Percentiles rank a stretch among this genome's conserved stretches.
Evolutionary conservation across 2,888 invertebrate genomes (phyloP).

Genomic region (Ypsolopha sequella): DNA sequence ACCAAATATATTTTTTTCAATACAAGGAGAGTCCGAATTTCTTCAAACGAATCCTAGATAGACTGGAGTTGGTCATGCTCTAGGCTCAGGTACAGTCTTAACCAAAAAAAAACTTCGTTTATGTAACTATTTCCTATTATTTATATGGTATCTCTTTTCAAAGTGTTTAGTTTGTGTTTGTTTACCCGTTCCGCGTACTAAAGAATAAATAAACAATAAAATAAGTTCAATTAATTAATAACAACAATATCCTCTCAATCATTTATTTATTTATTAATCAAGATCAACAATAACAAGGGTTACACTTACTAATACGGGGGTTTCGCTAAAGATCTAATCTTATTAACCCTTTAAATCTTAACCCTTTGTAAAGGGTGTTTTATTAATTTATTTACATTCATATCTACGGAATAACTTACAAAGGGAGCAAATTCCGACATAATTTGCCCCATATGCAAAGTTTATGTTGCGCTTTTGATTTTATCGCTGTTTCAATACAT

Average conservation of each 20-base stretch:
- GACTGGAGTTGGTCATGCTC: too few relatives aligned
- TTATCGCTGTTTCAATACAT: too few relatives aligned
- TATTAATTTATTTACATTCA: constrained; percentile 65
- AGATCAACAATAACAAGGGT: neutral
- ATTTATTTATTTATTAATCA: neutral
- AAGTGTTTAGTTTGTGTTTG: too few relatives aligned
- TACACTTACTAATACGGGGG: neutral
- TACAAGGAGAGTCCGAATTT: too few relatives aligned
- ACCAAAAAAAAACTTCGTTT: too few relatives aligned
- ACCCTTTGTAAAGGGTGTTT: constrained; percentile 51
- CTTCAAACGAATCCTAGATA: too few relatives aligned
- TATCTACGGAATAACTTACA: constrained; percentile 41
- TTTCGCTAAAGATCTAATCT: constrained; percentile 35
- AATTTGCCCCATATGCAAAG: constrained; percentile 60
- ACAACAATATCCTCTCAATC: neutral
- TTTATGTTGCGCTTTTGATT: too few relatives aligned
- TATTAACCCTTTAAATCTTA: constrained; percentile 41
- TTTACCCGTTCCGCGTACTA: too few relatives aligned
- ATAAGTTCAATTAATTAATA: constrained; percentile 3
- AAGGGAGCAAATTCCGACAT: constrained; percentile 33
- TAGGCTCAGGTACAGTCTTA: too few relatives aligned
- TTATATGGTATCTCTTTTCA: too few relatives aligned
- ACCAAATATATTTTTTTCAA: too few relatives aligned
- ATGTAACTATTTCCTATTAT: too few relatives aligned
- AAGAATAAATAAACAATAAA: constrained; percentile 2